phyloP scores from a whole-genome alignment of 2,797 vertebrate genomes.

The Microcaecilia unicolor region DNA sequence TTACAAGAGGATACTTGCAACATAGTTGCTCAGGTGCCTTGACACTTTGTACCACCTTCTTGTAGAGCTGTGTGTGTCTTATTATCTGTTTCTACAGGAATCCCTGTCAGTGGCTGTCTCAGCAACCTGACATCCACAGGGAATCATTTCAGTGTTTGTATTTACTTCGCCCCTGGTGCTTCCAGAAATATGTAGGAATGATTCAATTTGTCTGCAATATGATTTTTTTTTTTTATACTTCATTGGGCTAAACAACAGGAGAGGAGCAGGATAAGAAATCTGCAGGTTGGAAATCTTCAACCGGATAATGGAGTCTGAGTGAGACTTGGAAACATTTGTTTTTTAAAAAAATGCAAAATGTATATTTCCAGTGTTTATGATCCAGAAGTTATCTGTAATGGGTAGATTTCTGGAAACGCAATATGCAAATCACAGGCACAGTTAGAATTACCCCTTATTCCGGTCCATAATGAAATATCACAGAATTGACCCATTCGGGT shows the following conservation, averaged over 20 bases:
- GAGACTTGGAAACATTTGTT: conserved; percentile 13
- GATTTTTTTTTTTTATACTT: conserved; percentile 19
- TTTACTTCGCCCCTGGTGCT: background rate
- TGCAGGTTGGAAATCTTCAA: conserved; percentile 2
- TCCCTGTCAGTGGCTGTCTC: background rate
- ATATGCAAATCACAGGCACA: too few relatives aligned
- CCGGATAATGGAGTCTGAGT: conserved; percentile 1
- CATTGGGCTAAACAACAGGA: conserved; percentile 8
- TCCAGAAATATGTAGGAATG: background rate
- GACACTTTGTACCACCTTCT: too few relatives aligned
- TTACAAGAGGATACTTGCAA: too few relatives aligned
- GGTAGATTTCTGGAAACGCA: too few relatives aligned
- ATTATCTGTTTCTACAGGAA: conserved; percentile 1
- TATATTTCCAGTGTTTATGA: too few relatives aligned
- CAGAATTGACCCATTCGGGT: too few relatives aligned
- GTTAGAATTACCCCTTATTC: too few relatives aligned
- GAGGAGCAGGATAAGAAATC: conserved; percentile 7
- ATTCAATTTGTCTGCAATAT: background rate
- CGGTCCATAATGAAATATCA: too few relatives aligned
- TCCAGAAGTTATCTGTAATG: too few relatives aligned
- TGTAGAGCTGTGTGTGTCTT: background rate
- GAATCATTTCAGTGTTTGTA: background rate
- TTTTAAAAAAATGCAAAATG: too few relatives aligned
- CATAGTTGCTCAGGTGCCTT: too few relatives aligned
- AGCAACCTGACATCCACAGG: background rate